Evolutionary conservation across 2,888 invertebrate genomes (phyloP).

Genomic region (Meganola albula): DNA sequence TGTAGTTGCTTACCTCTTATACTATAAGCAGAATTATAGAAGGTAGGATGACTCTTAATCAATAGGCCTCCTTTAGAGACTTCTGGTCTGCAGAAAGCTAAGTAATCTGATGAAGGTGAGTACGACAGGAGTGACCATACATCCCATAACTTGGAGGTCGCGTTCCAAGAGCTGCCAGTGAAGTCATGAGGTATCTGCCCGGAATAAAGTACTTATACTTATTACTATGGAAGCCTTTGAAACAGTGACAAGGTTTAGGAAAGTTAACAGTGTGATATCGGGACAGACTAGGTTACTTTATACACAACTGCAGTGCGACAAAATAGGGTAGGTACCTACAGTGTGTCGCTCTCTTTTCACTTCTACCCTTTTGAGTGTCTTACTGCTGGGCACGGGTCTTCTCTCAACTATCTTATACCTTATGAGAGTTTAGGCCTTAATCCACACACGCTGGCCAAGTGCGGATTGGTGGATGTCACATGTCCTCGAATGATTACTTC

Average conservation of each 20-base stretch:
- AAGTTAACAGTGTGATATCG: not conserved
- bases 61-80: constrained; percentile 22
- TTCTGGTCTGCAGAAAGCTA: constrained; percentile 44
- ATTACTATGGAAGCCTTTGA: too few species aligned
- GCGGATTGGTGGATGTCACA: too few species aligned
- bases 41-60: constrained; percentile 31
- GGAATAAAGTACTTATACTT: not conserved
- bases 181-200: constrained; percentile 51
- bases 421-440: too few species aligned
- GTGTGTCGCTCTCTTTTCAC: too few species aligned
- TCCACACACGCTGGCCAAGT: too few species aligned
- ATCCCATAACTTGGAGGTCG: constrained; percentile 54
- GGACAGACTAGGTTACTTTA: too few species aligned
- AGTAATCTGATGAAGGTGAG: constrained; percentile 19
- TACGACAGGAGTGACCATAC: constrained; percentile 49
- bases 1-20: constrained; percentile 1
- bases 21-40: constrained; percentile 34
- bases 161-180: constrained; percentile 46
- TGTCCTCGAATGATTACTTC: too few species aligned
- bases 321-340: too few species aligned
- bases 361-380: too few species aligned
- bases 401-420: too few species aligned
- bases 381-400: too few species aligned
- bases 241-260: not conserved
- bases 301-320: too few species aligned